These are phyloP conservation scores for Mormyrops attenuatus DNA, from an alignment of 2,797 vertebrate genomes.

Conservation along the genomic window DNA sequence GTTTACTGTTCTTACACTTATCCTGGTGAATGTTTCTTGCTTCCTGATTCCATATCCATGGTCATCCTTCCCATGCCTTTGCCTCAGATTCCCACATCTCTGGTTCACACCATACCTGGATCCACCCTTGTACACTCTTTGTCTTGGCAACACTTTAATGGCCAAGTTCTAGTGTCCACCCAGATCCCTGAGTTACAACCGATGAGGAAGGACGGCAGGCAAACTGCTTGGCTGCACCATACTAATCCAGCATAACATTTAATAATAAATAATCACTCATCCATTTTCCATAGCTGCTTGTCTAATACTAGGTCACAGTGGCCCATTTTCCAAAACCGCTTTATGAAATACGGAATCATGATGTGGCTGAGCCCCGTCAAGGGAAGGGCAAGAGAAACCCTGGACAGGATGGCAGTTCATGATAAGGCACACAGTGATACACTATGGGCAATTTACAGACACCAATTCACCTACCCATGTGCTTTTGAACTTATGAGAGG, in stretches of 20 bases:
- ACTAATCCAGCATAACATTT: neutral
- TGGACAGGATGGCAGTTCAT: neutral
- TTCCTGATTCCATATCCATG: neutral
- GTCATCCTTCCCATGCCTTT: neutral
- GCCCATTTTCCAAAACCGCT: neutral
- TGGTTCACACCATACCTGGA: neutral
- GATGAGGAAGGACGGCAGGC: neutral
- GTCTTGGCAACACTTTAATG: neutral
- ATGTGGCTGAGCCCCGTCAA: neutral
- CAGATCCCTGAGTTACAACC: neutral
- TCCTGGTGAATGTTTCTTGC: neutral
- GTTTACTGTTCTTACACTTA: neutral
- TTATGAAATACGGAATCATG: neutral
- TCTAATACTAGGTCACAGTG: neutral
- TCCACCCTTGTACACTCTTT: neutral
- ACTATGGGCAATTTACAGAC: neutral
- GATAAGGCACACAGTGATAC: neutral
- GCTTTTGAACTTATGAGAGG: neutral
- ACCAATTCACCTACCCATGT: neutral
- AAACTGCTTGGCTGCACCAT: neutral
- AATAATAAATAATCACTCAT: neutral
- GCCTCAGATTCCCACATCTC: neutral
- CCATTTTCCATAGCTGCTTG: neutral
- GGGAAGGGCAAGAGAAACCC: neutral
- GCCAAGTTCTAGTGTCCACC: neutral